phyloP scores from a whole-genome alignment of 2,888 invertebrate species.

The Drosophila rubida region DNA sequence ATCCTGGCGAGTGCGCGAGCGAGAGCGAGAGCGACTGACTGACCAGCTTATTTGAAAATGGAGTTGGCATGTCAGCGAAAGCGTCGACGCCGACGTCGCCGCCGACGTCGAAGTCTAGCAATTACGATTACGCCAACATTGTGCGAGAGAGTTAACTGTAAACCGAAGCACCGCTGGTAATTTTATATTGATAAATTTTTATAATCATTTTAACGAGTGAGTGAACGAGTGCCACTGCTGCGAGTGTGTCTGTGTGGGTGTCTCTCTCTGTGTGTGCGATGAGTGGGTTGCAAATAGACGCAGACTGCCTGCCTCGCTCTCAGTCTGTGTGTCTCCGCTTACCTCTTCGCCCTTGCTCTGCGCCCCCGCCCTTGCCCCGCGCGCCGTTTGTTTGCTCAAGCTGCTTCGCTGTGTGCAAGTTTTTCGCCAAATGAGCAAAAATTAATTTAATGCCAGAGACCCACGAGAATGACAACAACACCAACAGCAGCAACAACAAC shows the following conservation, averaged over 20 bases:
- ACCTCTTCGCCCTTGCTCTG: conserved; percentile 31
- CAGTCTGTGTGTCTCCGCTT: conserved; percentile 37
- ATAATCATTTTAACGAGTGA: conserved; percentile 80
- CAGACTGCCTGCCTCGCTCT: conserved; percentile 48
- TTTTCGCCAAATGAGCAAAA: conserved; percentile 74
- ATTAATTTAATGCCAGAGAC: conserved; percentile 77
- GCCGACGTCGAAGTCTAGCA: conserved; percentile 53
- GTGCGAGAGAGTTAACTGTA: conserved; percentile 60
- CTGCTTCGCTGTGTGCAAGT: conserved; percentile 31
- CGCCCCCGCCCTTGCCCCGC: conserved; percentile 5
- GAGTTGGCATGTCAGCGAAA: conserved; percentile 42
- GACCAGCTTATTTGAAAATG: conserved; percentile 44
- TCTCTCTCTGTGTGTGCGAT: conserved; percentile 19
- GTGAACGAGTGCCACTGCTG: conserved; percentile 49
- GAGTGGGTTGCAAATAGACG: conserved; percentile 67
- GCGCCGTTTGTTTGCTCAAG: neutral
- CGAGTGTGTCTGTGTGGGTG: conserved; percentile 7
- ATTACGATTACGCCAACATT: conserved; percentile 67
- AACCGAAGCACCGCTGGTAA: conserved; percentile 69
- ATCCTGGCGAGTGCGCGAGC: conserved; percentile 4
- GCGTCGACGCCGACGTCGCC: conserved; percentile 2
- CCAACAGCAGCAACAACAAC: conserved; percentile 26
- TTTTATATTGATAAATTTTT: conserved; percentile 81
- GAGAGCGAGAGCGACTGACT: neutral
- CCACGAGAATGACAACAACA: conserved; percentile 59